Conservation (phyloP, 2,113 vertebrate species). For the Campylorhamphus procurvoides region DNA sequence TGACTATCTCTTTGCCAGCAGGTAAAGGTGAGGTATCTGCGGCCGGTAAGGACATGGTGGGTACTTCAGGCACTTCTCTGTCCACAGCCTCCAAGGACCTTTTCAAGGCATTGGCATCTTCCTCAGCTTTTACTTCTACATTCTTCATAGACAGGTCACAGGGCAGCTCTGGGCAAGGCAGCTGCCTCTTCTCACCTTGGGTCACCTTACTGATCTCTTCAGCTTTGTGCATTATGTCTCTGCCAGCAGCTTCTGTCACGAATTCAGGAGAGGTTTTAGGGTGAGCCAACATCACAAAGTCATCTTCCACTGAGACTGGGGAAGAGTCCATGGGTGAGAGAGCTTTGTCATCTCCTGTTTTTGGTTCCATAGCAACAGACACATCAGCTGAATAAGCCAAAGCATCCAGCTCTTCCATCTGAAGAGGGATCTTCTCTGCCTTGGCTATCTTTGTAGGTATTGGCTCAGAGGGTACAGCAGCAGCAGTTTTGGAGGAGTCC, state of each 20-base stretch:
- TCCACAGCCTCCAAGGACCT: slow-evolving; percentile 63
- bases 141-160: slow-evolving; percentile 71
- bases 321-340: slow-evolving; percentile 68
- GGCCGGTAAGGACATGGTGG: slow-evolving; percentile 18
- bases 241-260: slow-evolving; percentile 1
- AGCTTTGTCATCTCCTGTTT: slow-evolving; percentile 55
- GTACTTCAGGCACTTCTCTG: slow-evolving; percentile 65
- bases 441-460: slow-evolving; percentile 30
- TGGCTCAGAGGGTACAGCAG: not conserved
- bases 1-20: slow-evolving; percentile 61
- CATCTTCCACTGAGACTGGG: slow-evolving; percentile 71
- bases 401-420: slow-evolving; percentile 74
- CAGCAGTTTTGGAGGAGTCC: slow-evolving; percentile 16
- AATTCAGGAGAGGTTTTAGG: slow-evolving; percentile 61
- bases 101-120: slow-evolving; percentile 42
- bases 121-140: slow-evolving; percentile 56
- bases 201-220: not conserved
- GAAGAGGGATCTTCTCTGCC: slow-evolving; percentile 71
- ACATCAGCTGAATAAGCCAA: slow-evolving; percentile 42
- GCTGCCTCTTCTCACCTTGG: slow-evolving; percentile 30
- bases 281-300: slow-evolving; percentile 68
- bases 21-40: slow-evolving; percentile 58
- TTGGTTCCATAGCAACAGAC: slow-evolving; percentile 63
- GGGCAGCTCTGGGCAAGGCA: slow-evolving; percentile 67
- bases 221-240: slow-evolving; percentile 20